phyloP scores from a whole-genome alignment of 2,113 vertebrate species.

The Amblyornis subalaris region DNA sequence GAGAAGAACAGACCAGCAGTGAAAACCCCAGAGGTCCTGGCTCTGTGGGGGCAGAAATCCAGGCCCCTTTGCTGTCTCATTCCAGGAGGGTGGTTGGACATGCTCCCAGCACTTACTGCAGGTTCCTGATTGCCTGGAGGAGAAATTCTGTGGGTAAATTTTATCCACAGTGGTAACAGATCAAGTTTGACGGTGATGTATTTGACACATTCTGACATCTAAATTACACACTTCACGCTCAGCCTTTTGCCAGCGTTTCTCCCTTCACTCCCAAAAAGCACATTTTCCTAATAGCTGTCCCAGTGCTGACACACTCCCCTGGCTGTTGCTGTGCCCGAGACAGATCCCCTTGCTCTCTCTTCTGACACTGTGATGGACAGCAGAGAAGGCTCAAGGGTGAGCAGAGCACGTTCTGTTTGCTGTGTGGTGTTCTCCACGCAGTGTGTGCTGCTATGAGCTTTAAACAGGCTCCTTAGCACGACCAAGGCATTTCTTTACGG shows the following conservation, averaged over 20 bases:
- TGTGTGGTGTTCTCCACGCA: neutral
- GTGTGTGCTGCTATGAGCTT: neutral
- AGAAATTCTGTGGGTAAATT: neutral
- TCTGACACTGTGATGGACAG: neutral
- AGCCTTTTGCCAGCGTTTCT: neutral
- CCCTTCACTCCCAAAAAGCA: neutral
- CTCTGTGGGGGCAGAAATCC: neutral
- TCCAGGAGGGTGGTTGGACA: neutral
- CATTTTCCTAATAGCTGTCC: neutral
- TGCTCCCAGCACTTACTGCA: neutral
- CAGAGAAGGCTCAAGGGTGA: neutral
- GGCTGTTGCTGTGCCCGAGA: fast-evolving
- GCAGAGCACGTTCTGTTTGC: fast-evolving
- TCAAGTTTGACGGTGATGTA: neutral
- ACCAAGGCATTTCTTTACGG: neutral
- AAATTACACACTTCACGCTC: neutral
- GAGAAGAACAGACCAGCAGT: neutral
- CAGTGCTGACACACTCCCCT: neutral
- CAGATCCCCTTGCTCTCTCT: neutral
- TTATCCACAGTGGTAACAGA: neutral
- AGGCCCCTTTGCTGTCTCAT: neutral
- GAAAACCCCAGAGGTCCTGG: neutral
- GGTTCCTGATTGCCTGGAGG: neutral
- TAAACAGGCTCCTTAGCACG: neutral
- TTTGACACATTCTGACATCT: neutral